phyloP scores from a whole-genome alignment of 2,888 invertebrate genomes.

The Tryphoninae sp. region DNA sequence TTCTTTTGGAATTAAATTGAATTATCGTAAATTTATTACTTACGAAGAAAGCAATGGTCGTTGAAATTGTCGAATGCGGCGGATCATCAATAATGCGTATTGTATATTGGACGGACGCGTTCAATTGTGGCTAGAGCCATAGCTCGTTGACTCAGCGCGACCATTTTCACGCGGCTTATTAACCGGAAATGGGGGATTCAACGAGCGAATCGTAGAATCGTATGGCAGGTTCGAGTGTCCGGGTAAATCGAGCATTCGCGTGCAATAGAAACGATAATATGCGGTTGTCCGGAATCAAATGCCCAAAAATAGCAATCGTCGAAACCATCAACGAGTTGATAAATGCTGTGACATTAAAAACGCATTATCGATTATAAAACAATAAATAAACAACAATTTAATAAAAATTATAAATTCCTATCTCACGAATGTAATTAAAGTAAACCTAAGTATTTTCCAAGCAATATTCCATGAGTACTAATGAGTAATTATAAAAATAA shows the following conservation, averaged over 20 bases:
- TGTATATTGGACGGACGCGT: no score
- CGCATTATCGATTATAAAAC: neutral
- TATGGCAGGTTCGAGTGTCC: slow-evolving; percentile 1
- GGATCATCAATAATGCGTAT: no score
- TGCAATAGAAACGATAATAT: slow-evolving; percentile 4
- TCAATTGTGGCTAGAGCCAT: neutral
- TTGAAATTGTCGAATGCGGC: no score
- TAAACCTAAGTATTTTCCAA: no score
- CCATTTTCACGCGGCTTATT: slow-evolving; percentile 27
- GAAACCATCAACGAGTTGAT: neutral
- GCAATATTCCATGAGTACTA: neutral
- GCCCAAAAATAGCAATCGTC: neutral
- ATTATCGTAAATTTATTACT: neutral
- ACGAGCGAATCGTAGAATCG: slow-evolving; percentile 25
- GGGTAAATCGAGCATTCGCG: slow-evolving; percentile 32
- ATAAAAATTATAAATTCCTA: no score
- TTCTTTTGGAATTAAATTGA: neutral
- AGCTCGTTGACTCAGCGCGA: slow-evolving; percentile 9
- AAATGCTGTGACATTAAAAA: neutral
- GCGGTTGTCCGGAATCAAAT: slow-evolving; percentile 3
- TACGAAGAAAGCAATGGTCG: neutral
- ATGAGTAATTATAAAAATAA: neutral
- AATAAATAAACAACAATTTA: no score
- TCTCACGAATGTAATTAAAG: no score
- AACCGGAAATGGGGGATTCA: slow-evolving; percentile 20